These are phyloP conservation scores for Potamarius usumacintae DNA, from an alignment of 2,113 vertebrate genomes.

Conservation along the genomic window DNA sequence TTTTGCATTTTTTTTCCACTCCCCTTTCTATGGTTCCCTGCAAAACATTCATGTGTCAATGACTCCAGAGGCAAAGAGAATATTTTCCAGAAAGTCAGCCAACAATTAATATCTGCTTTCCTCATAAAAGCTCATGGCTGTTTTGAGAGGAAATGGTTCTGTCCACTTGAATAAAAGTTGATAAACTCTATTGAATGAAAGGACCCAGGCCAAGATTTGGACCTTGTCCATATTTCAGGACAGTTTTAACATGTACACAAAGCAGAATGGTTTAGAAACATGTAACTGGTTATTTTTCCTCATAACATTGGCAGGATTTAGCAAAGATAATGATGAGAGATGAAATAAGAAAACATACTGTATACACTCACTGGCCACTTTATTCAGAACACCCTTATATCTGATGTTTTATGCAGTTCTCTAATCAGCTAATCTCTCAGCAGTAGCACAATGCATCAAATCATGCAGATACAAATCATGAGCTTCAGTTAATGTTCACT, in stretches of 20 bases:
- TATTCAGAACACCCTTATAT: too few relatives aligned
- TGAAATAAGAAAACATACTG: not conserved
- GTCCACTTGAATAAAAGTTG: slow-evolving; percentile 41
- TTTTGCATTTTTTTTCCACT: not conserved
- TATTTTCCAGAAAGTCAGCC: slow-evolving; percentile 34
- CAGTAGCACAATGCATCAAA: too few relatives aligned
- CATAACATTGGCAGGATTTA: not conserved
- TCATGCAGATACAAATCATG: too few relatives aligned
- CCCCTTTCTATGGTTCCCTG: not conserved
- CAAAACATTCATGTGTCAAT: slow-evolving; percentile 30
- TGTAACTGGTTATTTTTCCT: not conserved
- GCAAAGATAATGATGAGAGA: not conserved
- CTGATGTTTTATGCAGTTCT: too few relatives aligned
- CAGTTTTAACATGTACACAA: slow-evolving; percentile 1
- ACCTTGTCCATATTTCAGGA: not conserved
- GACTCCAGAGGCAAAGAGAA: slow-evolving; percentile 29
- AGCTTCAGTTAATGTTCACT: too few relatives aligned
- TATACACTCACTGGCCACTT: not conserved
- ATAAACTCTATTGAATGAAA: slow-evolving; percentile 21
- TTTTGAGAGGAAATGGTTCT: slow-evolving; percentile 18
- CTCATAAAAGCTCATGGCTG: slow-evolving; percentile 38
- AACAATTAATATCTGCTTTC: slow-evolving; percentile 32
- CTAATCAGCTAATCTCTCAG: too few relatives aligned
- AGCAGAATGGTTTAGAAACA: not conserved
- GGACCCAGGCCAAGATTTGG: not conserved